Conservation (phyloP, 1,140 invertebrate species). For the Melipona quadrifasciata region DNA sequence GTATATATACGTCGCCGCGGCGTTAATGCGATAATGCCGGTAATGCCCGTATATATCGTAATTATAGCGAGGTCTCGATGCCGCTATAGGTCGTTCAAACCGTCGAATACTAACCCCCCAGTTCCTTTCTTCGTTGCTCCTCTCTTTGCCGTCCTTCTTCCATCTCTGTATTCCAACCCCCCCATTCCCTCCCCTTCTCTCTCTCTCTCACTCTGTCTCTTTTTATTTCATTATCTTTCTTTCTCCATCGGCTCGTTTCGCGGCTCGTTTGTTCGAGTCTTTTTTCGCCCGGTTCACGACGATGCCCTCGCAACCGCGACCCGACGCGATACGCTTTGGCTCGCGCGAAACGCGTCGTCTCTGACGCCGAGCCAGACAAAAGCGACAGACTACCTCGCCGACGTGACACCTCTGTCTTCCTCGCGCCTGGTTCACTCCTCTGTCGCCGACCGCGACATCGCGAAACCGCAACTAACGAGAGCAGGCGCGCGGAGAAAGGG, state of each 20-base stretch:
- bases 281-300: constrained; percentile 4
- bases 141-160: too few relatives aligned
- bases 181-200: background rate
- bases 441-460: constrained; percentile 11
- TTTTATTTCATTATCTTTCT: background rate
- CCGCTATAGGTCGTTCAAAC: constrained; percentile 20
- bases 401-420: constrained; percentile 35
- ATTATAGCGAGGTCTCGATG: constrained; percentile 66
- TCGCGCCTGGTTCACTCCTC: constrained; percentile 1
- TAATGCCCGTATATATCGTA: constrained; percentile 69
- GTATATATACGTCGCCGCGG: constrained; percentile 26
- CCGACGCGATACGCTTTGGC: constrained; percentile 21
- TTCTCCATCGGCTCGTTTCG: background rate
- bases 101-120: constrained; percentile 15
- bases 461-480: constrained; percentile 42
- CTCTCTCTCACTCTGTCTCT: background rate
- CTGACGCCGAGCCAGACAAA: constrained; percentile 18
- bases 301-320: constrained; percentile 4
- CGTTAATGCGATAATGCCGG: constrained; percentile 73
- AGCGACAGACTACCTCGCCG: background rate
- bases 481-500: constrained; percentile 6
- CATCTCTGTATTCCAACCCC: background rate
- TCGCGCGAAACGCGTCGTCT: constrained; percentile 12
- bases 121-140: background rate
- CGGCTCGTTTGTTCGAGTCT: constrained; percentile 1